phyloP scores from a whole-genome alignment of 2,113 vertebrate species.

The Mesocricetus auratus region DNA sequence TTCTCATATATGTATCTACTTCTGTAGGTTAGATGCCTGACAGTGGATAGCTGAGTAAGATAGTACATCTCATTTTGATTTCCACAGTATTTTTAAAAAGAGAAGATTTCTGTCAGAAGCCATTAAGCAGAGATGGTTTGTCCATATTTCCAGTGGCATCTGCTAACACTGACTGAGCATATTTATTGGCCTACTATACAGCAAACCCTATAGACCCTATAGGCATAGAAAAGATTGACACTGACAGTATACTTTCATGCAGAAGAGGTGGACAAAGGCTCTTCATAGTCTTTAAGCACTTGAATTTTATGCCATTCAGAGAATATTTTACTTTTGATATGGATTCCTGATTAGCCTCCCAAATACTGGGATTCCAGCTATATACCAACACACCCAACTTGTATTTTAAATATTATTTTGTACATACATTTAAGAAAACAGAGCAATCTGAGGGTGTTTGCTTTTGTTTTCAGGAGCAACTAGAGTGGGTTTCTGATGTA shows the following conservation, averaged over 20 bases:
- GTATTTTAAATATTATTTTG: conserved; percentile 61
- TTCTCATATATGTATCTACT: conserved; percentile 9
- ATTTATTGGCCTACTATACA: neutral
- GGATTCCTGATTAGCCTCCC: neutral
- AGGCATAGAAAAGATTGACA: conserved; percentile 13
- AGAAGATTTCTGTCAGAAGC: conserved; percentile 47
- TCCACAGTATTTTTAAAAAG: conserved; percentile 9
- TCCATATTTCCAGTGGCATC: conserved; percentile 22
- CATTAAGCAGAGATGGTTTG: neutral
- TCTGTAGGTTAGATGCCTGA: neutral
- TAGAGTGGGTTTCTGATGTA: neutral
- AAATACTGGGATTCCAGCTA: neutral
- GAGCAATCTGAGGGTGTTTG: neutral
- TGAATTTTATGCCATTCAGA: conserved; percentile 46
- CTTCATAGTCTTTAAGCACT: conserved; percentile 17
- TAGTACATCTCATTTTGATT: conserved; percentile 23
- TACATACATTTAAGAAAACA: conserved; percentile 38
- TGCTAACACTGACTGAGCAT: conserved; percentile 33
- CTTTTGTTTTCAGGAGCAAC: conserved; percentile 50
- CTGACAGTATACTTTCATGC: conserved; percentile 14
- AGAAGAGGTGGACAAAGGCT: neutral
- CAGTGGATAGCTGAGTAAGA: neutral
- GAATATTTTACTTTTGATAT: neutral
- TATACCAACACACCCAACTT: neutral
- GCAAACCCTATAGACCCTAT: neutral